Conservation (phyloP, 2,113 vertebrate genomes). For the Cyanocitta stelleri region DNA sequence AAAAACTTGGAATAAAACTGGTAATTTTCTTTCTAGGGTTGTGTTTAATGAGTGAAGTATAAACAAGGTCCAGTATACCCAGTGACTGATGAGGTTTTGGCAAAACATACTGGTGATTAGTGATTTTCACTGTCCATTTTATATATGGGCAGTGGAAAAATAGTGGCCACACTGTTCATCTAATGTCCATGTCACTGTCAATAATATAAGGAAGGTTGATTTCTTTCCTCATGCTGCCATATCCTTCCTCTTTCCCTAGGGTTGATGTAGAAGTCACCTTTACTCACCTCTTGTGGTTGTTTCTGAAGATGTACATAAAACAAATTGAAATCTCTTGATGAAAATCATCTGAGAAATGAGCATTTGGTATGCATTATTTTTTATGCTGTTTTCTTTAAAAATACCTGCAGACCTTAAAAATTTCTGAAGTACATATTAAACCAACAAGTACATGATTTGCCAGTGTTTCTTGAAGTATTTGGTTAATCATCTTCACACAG, state of each 20-base stretch:
- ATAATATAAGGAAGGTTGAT: background rate
- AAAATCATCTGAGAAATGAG: background rate
- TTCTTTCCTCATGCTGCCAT: background rate
- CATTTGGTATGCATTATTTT: background rate
- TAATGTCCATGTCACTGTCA: background rate
- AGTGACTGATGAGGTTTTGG: background rate
- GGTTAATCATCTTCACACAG: constrained; percentile 59
- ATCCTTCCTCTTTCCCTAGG: background rate
- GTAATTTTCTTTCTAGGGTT: background rate
- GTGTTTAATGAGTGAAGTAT: background rate
- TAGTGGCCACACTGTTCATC: background rate
- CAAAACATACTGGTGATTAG: background rate
- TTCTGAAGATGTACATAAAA: background rate
- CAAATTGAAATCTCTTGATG: background rate
- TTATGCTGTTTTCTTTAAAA: background rate
- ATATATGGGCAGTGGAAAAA: background rate
- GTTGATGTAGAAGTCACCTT: background rate
- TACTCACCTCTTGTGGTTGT: background rate
- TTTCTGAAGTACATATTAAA: constrained; percentile 43
- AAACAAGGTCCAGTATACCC: background rate
- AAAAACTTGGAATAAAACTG: background rate
- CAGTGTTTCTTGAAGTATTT: background rate
- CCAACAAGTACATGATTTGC: constrained; percentile 3
- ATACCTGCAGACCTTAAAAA: background rate
- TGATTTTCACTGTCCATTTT: background rate